phyloP scores from a whole-genome alignment of 2,113 vertebrate species.

The Tyto alba region DNA sequence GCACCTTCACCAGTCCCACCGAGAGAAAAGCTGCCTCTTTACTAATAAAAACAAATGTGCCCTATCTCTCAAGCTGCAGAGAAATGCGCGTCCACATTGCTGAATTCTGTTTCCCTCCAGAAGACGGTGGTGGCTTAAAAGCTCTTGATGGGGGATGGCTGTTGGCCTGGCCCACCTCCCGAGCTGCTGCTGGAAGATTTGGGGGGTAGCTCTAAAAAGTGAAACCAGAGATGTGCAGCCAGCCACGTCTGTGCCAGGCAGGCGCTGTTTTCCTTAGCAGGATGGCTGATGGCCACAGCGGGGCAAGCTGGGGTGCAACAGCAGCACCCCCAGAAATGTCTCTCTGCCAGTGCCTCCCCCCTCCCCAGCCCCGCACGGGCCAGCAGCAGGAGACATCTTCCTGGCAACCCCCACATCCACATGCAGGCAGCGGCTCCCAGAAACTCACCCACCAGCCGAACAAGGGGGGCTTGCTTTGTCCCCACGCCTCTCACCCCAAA shows the following conservation, averaged over 20 bases:
- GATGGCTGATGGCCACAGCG: background rate
- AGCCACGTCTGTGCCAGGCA: fast-evolving
- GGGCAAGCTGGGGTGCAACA: background rate
- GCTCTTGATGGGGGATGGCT: background rate
- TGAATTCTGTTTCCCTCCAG: background rate
- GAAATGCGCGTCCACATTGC: background rate
- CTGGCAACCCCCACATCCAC: background rate
- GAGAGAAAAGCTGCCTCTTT: background rate
- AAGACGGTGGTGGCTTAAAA: background rate
- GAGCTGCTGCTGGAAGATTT: background rate
- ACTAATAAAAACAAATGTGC: background rate
- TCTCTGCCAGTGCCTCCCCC: fast-evolving
- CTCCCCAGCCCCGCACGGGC: fast-evolving
- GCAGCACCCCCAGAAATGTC: background rate
- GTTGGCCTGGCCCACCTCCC: background rate
- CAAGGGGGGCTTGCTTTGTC: background rate
- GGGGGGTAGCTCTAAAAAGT: background rate
- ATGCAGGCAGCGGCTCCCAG: fast-evolving
- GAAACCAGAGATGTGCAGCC: background rate
- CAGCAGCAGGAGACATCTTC: fast-evolving
- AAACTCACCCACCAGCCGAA: fast-evolving
- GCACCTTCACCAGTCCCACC: background rate
- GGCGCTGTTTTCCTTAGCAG: background rate
- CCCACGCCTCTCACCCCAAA: background rate
- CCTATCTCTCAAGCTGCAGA: fast-evolving